Evolutionary conservation across 2,797 vertebrate species (phyloP), one percentile per base, ranked within the genome.

Genomic region (Clarias platycephalus): DNA sequence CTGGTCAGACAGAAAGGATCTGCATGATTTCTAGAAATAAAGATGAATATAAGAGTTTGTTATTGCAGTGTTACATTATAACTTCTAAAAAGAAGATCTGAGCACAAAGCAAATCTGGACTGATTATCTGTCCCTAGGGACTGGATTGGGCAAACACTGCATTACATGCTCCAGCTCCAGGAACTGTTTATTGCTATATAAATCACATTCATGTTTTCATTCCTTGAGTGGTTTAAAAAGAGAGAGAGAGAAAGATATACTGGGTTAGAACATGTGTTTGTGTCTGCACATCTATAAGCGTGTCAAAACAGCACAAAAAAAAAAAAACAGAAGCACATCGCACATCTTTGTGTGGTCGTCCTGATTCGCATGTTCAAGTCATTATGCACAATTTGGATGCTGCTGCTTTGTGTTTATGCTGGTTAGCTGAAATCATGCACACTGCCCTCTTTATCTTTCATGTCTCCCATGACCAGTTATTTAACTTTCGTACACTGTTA

Each of bases 401-500:
- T 78, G 63, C n/a, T 62, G 31, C 6, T 44, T 76, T 64, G 20
- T 44, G 63, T 67, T 60, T 40, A 22, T 58, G 31, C 24, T 58
- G 40, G 37, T 67, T 67, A 53, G 49, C 26, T 58, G 34, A 60
- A 62, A 67, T 75, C 18, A 37, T 81, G 67, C 44, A 13, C 34
- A 66, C 64, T 81, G 8, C 13, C 68, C 44, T 64, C 49, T 44
- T 63, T 63, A 58, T 71, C 66, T 62, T 63, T 80, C 58, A 71
- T 55, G 67, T 80, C 82, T 78, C 78, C 26, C 24, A 9, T 58
- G 31, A 72, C 49, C 37, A 22, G 68, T 26, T 80, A 80, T 85
- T 53, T 85, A 81, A 81, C 77, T 74, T 75, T 34, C 7, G 24
- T 18, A 74, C 58, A n/a, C 37, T 81, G 78, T n/a, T 55, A 44